phyloP scores from a whole-genome alignment of 2,888 invertebrate species.

The Yponomeuta plumbellus region DNA sequence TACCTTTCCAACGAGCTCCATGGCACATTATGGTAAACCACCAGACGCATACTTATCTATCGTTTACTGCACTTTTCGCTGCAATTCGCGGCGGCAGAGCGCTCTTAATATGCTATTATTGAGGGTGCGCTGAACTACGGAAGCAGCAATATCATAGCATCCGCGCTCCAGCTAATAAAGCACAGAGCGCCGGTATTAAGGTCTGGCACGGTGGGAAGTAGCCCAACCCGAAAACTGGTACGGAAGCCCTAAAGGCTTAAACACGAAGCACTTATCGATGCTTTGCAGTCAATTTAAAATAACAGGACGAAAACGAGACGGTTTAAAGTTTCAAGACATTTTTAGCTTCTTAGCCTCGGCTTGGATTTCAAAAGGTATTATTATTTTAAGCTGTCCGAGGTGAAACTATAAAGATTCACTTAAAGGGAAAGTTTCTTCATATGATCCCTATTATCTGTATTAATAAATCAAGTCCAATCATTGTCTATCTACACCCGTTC shows the following conservation, averaged over 20 bases:
- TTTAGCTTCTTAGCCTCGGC: background rate
- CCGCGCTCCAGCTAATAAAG: conserved; percentile 32
- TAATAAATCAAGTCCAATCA: conserved; percentile 54
- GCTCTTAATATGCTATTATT: conserved; percentile 40
- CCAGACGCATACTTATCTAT: conserved; percentile 13
- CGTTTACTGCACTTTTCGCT: conserved; percentile 43
- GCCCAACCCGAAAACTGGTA: background rate
- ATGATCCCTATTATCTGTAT: conserved; percentile 27
- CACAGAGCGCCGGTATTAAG: conserved; percentile 1
- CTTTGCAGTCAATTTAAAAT: background rate
- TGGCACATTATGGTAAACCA: conserved; percentile 15
- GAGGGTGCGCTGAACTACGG: conserved; percentile 28
- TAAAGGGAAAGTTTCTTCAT: background rate
- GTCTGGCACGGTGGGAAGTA: background rate
- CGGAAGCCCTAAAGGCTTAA: conserved; percentile 8
- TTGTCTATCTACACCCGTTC: conserved; percentile 43
- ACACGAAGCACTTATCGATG: conserved; percentile 8
- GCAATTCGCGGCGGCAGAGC: conserved; percentile 43
- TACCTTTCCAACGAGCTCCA: conserved; percentile 8
- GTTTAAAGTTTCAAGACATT: background rate
- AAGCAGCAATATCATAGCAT: conserved; percentile 57
- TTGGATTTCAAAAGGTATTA: background rate
- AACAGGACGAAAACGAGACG: conserved; percentile 8
- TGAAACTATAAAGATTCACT: background rate
- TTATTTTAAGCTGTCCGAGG: background rate